Base-by-base conservation (phyloP, 2,888 invertebrate genomes). In the Dorcus hopei region DNA sequence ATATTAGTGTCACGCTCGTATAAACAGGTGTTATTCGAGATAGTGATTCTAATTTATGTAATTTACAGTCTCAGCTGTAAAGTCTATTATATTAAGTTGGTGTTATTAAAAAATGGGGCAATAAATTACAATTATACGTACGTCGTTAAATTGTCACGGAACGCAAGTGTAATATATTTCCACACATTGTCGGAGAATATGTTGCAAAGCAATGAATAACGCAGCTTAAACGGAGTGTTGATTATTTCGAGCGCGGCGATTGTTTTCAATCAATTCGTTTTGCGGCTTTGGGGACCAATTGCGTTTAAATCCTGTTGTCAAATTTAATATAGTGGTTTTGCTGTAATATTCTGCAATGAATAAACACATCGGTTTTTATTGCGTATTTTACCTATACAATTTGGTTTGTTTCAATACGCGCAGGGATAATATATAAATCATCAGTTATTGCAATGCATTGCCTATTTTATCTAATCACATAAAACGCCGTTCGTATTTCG, bases 181-280 rank as follows among this genome's bases (percentile, higher is more conserved):
- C 42, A 40, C 19, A 26, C 43, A 9, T 19, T 33, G 42, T 11
- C 40, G 19, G 38, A 38, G 39, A 50, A 50, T 50, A 50, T 50
- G 50, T 50, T 50, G 11, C 38, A 39, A 50, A 50, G 40, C 50
- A 50, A 50, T 50, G 40, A 50, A 50, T 39, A 39, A 50, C 40
- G 45, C 14, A 9, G 45, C 40, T 50, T 50, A 50, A 50, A 50
- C 50, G 40, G 19, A 11, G 50, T 14, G 40, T 50, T 50, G 50
- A 50, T 39, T 39, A 50, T 50, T 50, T 50, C 50, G 38, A 43
- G 23, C 38, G 38, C 16, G 43, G 43, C 52, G 52, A 43, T 52
- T 52, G 52, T 52, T 52, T 52, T 52, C 52, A 52, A 52, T 52
- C 52, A 52, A 52, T 52, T 40, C 43, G 41, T 43, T 14, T 38